Percentiles rank a stretch among this genome's conserved stretches.
These are phyloP conservation scores for Drosophila hydei DNA, from an alignment of 1,140 invertebrate species.

Conservation along the genomic window DNA sequence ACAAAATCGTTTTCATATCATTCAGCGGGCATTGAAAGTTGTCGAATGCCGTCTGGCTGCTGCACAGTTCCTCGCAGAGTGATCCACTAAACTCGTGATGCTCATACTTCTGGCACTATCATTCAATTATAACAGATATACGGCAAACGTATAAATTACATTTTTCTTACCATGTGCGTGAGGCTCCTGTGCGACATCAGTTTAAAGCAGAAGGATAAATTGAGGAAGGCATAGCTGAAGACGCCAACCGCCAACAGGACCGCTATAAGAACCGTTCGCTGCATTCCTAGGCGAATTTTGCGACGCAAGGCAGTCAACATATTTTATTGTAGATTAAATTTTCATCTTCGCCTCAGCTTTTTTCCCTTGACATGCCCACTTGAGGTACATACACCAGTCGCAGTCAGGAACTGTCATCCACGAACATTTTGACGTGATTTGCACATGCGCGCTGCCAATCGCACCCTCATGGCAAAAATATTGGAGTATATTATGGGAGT, in stretches of 20 bases:
- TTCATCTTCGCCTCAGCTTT: conserved; percentile 28
- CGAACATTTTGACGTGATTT: conserved; percentile 26
- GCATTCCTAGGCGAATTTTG: conserved; percentile 73
- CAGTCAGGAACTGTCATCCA: conserved; percentile 29
- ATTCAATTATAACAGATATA: background rate
- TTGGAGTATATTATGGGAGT: conserved; percentile 12
- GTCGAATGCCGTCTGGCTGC: conserved; percentile 56
- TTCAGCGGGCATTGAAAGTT: conserved; percentile 75
- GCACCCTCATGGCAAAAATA: background rate
- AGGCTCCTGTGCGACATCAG: conserved; percentile 77
- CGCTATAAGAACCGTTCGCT: conserved; percentile 71
- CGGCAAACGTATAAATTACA: background rate
- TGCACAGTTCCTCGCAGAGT: conserved; percentile 74
- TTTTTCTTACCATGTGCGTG: conserved; percentile 70
- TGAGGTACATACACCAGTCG: conserved; percentile 53
- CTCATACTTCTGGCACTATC: conserved; percentile 72
- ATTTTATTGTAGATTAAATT: conserved; percentile 30
- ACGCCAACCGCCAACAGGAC: conserved; percentile 72
- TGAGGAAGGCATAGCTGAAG: conserved; percentile 77
- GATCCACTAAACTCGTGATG: conserved; percentile 73
- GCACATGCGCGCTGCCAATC: conserved; percentile 49
- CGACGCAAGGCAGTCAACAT: conserved; percentile 73
- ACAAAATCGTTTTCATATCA: conserved; percentile 71
- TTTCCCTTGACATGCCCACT: conserved; percentile 40
- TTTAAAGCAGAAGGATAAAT: conserved; percentile 78